Evolutionary conservation across 2,797 vertebrate genomes (phyloP).

Genomic region (Chelonia mydas): DNA sequence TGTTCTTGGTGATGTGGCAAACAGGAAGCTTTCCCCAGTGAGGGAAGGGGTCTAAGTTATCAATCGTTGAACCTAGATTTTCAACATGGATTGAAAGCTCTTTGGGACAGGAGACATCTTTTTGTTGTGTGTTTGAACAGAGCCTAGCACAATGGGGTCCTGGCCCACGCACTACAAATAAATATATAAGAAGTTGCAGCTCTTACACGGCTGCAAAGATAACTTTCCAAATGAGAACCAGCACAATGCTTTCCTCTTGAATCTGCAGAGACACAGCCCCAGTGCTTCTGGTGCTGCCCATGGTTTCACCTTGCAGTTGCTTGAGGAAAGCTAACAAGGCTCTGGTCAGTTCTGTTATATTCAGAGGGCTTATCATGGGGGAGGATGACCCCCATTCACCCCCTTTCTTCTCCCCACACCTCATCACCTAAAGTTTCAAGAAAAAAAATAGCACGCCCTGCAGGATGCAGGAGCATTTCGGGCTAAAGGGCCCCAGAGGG

Average conservation of each 20-base stretch:
- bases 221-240: background rate
- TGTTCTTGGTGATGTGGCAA: background rate
- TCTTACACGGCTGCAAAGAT: background rate
- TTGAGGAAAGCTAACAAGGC: background rate
- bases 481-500: background rate
- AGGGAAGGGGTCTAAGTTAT: background rate
- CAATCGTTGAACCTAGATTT: background rate
- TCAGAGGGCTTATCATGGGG: background rate
- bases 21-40: background rate
- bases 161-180: background rate
- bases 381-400: background rate
- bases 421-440: background rate
- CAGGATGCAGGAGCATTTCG: background rate
- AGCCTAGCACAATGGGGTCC: background rate
- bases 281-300: background rate
- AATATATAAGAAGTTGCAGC: background rate
- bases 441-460: background rate
- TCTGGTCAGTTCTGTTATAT: background rate
- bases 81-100: background rate
- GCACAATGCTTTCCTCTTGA: background rate
- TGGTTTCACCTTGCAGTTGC: background rate
- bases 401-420: too few species aligned
- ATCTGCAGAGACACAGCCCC: background rate
- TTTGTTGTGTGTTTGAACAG: background rate
- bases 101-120: background rate